A percentile compares a stretch with the other conserved stretches of the same genome.
Conservation (phyloP, 2,113 vertebrate genomes). For the Seriola rivoliana region DNA sequence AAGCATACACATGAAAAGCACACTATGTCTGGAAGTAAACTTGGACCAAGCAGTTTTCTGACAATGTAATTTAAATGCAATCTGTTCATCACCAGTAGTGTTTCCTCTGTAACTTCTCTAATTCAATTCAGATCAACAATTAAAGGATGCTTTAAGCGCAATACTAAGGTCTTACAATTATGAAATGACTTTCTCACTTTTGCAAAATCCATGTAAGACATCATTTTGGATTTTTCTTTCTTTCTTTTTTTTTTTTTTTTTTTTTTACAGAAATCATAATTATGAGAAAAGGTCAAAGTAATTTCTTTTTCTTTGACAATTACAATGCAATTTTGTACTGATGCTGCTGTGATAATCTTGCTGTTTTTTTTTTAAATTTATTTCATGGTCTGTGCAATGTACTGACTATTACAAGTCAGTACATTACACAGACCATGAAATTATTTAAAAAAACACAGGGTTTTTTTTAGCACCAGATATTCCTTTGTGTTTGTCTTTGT, state of each 20-base stretch:
- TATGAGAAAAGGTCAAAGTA: background rate
- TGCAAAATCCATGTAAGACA: background rate
- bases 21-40: background rate
- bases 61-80: background rate
- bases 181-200: background rate
- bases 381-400: background rate
- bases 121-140: background rate
- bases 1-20: background rate
- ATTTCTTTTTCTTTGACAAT: background rate
- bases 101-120: background rate
- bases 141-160: background rate
- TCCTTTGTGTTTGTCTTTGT: conserved; percentile 26
- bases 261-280: background rate
- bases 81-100: background rate
- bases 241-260: too few relatives aligned
- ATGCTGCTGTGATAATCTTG: background rate
- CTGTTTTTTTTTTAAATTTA: background rate
- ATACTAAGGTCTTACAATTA: background rate
- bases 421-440: too few relatives aligned
- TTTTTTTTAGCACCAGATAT: conserved; percentile 27
- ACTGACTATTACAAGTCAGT: background rate
- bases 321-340: background rate
- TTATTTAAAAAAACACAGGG: background rate
- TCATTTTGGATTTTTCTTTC: background rate
- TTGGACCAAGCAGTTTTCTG: background rate